Conservation (phyloP, 2,888 invertebrate species). For the Hemithea aestivaria region DNA sequence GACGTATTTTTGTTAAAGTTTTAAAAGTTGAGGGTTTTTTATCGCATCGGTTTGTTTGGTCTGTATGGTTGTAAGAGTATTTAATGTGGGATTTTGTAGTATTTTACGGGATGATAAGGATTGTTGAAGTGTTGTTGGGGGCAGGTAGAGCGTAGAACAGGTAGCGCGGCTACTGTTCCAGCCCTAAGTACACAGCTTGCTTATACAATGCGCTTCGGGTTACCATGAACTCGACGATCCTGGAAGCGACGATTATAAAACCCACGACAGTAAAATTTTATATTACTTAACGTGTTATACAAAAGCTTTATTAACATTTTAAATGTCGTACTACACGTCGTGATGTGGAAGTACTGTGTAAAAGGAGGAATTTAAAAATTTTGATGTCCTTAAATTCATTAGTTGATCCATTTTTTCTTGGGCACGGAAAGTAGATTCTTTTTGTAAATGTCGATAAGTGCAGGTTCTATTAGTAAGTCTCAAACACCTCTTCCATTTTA, state of each 20-base stretch:
- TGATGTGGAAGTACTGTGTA: too few species aligned
- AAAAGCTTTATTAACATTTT: too few species aligned
- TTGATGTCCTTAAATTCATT: too few species aligned
- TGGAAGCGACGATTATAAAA: background rate
- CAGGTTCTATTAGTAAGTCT: too few species aligned
- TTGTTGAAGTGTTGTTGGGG: slow-evolving; percentile 38
- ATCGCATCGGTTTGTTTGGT: slow-evolving; percentile 55
- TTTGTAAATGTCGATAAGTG: too few species aligned
- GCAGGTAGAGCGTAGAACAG: slow-evolving; percentile 72
- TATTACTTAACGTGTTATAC: too few species aligned
- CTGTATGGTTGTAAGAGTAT: slow-evolving; percentile 50
- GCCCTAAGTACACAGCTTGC: slow-evolving; percentile 69
- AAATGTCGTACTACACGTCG: too few species aligned
- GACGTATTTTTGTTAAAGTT: slow-evolving; percentile 16
- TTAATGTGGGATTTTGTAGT: slow-evolving; percentile 58
- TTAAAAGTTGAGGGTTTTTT: slow-evolving; percentile 36
- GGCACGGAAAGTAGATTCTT: too few species aligned
- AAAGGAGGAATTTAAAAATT: too few species aligned
- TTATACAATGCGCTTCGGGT: slow-evolving; percentile 37
- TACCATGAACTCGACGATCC: slow-evolving; percentile 5
- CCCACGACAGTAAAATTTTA: too few species aligned
- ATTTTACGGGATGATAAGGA: slow-evolving; percentile 68
- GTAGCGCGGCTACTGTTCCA: slow-evolving; percentile 68
- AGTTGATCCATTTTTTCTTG: too few species aligned
- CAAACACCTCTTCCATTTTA: too few species aligned